A percentile compares a stretch with the other conserved stretches of the same genome.
phyloP scores from a whole-genome alignment of 2,888 invertebrate species.

The Drosophila suboccidentalis region DNA sequence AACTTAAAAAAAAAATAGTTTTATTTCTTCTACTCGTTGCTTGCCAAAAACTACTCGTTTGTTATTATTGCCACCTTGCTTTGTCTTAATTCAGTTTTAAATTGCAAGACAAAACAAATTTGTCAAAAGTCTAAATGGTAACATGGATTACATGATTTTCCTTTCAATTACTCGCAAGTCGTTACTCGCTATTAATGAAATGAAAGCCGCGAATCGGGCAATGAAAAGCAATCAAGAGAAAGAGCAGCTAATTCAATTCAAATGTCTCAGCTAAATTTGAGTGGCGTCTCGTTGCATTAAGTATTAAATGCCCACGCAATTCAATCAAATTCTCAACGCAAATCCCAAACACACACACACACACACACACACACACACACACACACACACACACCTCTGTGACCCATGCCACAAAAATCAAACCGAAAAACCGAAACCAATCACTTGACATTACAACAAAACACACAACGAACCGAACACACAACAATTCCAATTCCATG shows the following conservation, averaged over 20 bases:
- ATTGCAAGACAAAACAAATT: conserved; percentile 5
- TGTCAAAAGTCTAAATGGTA: conserved; percentile 2
- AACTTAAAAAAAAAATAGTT: no score
- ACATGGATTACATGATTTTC: conserved; percentile 24
- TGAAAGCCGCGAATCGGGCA: not conserved
- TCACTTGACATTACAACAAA: conserved; percentile 69
- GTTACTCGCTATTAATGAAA: conserved; percentile 3
- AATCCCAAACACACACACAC: conserved; percentile 7
- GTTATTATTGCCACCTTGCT: not conserved
- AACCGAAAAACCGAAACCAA: conserved; percentile 58
- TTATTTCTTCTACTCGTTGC: not conserved
- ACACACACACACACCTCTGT: not conserved
- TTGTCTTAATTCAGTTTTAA: not conserved
- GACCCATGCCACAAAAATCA: conserved; percentile 14
- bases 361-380: not conserved
- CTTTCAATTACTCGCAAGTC: conserved; percentile 13
- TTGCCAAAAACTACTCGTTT: not conserved
- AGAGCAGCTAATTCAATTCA: conserved; percentile 63
- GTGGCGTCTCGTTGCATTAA: conserved; percentile 55
- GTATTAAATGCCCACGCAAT: conserved; percentile 62
- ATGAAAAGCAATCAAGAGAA: conserved; percentile 34
- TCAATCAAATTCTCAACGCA: conserved; percentile 63
- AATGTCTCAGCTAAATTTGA: conserved; percentile 56
- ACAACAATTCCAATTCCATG: conserved; percentile 18
- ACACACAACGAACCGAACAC: not conserved